Percentiles rank a stretch among this genome's conserved stretches.
phyloP scores from a whole-genome alignment of 2,113 vertebrate genomes.

The Anseranas semipalmata region DNA sequence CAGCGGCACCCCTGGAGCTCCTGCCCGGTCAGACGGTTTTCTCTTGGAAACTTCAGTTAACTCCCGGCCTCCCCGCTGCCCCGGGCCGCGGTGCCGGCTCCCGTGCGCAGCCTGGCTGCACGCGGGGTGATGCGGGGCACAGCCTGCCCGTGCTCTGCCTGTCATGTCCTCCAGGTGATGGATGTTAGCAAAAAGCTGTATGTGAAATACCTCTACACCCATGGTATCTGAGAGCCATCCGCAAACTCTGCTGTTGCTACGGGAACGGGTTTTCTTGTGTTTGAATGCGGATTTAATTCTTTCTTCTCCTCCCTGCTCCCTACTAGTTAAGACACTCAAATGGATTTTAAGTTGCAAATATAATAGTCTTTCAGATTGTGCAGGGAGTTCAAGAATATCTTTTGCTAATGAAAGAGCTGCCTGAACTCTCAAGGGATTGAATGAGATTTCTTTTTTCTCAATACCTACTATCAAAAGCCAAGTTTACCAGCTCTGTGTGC shows the following conservation, averaged over 20 bases:
- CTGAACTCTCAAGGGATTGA: neutral
- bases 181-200: neutral
- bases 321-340: neutral
- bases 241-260: conserved; percentile 23
- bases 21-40: fast-evolving
- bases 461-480: neutral
- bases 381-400: neutral
- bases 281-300: neutral
- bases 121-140: neutral
- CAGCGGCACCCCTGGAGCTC: neutral
- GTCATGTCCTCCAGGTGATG: fast-evolving
- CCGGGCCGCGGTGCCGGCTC: fast-evolving
- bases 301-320: neutral
- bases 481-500: neutral
- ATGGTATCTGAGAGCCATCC: neutral
- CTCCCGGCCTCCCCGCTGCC: fast-evolving
- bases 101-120: neutral
- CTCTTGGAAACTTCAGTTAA: fast-evolving
- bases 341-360: neutral
- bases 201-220: neutral
- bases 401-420: conserved; percentile 1
- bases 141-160: neutral
- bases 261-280: conserved; percentile 17
- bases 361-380: neutral
- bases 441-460: neutral